Percentiles rank a stretch among this genome's conserved stretches.
Evolutionary conservation across 1,140 invertebrate species (phyloP).

Genomic region (Octopus sinensis): DNA sequence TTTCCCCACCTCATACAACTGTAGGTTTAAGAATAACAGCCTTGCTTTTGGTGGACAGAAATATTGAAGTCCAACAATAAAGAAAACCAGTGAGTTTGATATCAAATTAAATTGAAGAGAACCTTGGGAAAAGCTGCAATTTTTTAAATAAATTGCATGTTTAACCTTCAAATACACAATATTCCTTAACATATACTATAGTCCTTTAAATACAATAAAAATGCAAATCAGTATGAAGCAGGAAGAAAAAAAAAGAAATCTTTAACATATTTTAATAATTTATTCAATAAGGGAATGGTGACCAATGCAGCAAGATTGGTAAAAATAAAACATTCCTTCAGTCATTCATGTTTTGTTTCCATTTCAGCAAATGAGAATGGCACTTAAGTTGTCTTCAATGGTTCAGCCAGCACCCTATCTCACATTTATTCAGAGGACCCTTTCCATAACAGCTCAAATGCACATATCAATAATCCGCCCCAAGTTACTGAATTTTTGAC

Average conservation of each 20-base stretch:
- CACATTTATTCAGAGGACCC: background rate
- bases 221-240: background rate
- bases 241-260: background rate
- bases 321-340: conserved; percentile 10
- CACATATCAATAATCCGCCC: background rate
- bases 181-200: too few species aligned
- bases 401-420: background rate
- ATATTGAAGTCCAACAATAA: too few species aligned
- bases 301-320: conserved; percentile 10
- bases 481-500: too few species aligned
- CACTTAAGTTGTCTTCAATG: conserved; percentile 5
- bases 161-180: too few species aligned
- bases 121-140: too few species aligned
- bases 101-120: too few species aligned
- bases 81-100: too few species aligned
- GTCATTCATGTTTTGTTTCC: background rate
- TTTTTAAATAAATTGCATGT: too few species aligned
- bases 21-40: too few species aligned
- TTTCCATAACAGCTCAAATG: background rate
- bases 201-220: background rate
- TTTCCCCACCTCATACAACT: too few species aligned
- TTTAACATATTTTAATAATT: conserved; percentile 12
- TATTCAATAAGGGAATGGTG: conserved; percentile 8
- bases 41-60: too few species aligned
- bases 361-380: background rate